Conservation (phyloP, 2,113 vertebrate species). For the Leiothrix lutea region DNA sequence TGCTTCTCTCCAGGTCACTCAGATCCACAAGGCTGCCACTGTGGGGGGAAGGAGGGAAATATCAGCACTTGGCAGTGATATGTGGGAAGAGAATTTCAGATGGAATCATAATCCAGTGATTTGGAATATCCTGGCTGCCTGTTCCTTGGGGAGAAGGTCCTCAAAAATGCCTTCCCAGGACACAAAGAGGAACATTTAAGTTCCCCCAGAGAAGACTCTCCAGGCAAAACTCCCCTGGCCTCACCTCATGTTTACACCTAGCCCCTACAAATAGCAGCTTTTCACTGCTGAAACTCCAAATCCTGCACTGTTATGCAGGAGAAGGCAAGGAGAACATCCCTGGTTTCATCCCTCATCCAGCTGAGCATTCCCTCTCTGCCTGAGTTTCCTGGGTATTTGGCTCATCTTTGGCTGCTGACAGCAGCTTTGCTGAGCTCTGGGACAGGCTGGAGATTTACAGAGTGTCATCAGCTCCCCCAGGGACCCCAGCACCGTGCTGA, state of each 20-base stretch:
- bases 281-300: not conserved
- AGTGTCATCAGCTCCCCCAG: not conserved
- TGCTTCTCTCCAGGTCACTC: constrained; percentile 47
- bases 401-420: not conserved
- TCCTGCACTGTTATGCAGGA: not conserved
- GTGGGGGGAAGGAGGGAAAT: not conserved
- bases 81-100: not conserved
- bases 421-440: not conserved
- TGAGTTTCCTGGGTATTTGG: not conserved
- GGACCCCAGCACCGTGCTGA: not conserved
- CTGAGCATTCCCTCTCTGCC: not conserved
- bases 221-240: not conserved
- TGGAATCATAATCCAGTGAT: not conserved
- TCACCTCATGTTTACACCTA: not conserved
- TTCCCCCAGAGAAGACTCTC: not conserved
- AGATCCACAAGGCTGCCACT: constrained; percentile 40
- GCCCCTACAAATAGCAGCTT: not conserved
- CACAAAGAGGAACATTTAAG: not conserved
- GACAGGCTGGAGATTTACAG: not conserved
- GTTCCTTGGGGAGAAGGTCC: not conserved
- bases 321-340: not conserved
- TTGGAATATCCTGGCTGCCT: not conserved
- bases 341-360: not conserved
- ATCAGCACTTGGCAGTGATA: not conserved
- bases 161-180: not conserved